phyloP scores from a whole-genome alignment of 64 coral and sea anemone genomes.

The Dendrophyllia cribrosa region DNA sequence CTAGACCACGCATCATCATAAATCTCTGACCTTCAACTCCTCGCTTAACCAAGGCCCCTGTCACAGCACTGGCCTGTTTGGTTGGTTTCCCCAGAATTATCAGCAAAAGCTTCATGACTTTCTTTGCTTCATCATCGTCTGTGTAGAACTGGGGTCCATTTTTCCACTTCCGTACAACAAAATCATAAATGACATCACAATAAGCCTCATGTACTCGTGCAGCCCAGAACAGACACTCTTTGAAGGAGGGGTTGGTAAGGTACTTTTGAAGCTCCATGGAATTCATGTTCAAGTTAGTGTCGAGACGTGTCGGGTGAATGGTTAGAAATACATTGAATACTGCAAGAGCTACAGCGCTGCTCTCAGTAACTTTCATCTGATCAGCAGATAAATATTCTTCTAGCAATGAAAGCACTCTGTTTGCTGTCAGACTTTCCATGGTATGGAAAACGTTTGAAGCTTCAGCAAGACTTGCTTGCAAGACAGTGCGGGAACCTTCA shows the following conservation, averaged over 20 bases:
- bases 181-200: slow-evolving; percentile 84
- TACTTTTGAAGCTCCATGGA: slow-evolving; percentile 18
- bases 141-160: slow-evolving; percentile 73
- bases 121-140: slow-evolving; percentile 64
- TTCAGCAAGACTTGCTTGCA: neutral
- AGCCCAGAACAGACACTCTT: slow-evolving; percentile 71
- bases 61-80: slow-evolving; percentile 78
- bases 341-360: slow-evolving; percentile 81
- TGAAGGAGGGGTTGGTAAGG: slow-evolving; percentile 61
- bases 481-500: neutral
- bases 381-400: slow-evolving; percentile 69
- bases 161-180: slow-evolving; percentile 75
- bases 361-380: slow-evolving; percentile 82
- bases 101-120: slow-evolving; percentile 84
- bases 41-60: slow-evolving; percentile 47
- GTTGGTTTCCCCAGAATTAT: slow-evolving; percentile 84
- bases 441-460: neutral
- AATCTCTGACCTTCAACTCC: slow-evolving; percentile 49
- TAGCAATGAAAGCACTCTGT: slow-evolving; percentile 37
- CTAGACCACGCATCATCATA: slow-evolving; percentile 32
- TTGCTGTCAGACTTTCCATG: neutral
- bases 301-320: slow-evolving; percentile 43
- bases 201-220: slow-evolving; percentile 67
- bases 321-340: slow-evolving; percentile 80
- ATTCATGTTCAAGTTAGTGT: slow-evolving; percentile 2